Evolutionary conservation across 1,140 invertebrate genomes (phyloP), one percentile per base, ranked within the genome.

Genomic region (Capitella teleta): DNA sequence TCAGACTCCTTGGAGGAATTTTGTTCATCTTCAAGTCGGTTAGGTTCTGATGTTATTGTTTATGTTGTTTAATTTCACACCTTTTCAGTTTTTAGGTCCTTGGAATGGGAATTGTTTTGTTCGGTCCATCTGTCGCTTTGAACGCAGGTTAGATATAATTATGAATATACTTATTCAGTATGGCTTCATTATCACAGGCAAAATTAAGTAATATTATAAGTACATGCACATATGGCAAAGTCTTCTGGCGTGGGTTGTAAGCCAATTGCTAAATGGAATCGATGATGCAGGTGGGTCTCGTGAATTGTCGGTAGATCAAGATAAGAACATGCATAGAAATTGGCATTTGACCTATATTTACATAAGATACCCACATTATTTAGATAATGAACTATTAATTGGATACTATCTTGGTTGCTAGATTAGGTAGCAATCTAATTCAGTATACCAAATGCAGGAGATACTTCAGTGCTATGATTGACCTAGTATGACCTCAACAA

Each of bases 61-160:
- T 28, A 25, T 8, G n/a, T 26, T 34, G 18, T 23, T 16, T 30
- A 12, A 12, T n/a, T 51, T 6, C n/a, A 18, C 5, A n/a, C 23
- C 53, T 37, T 56, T 46, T 38, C n/a, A 34, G n/a, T n/a, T 60
- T 65, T 53, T 68, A 91, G 86, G 77, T 87, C 53, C 72, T 93
- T 28, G 94, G 93, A 65, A 91, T 89, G 38, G 86, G 87, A 2
- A 87, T 96, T 2, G 87, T 91, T 3, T 86, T 94, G 0, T 89
- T 89, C 63, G 90, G 89, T 2, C 91, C 91, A 6, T 88, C 89
- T 5, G 77, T 94, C 54, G 90, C 90, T 25, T 71, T 95, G 40
- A 87, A 85, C 62, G 84, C 88, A 80, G 85, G 87, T 90, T 77
- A 86, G 4, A 83, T 10, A n/a, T 10, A 10, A 32, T 10, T 8